Percentiles rank a stretch among this genome's conserved stretches.
These are phyloP conservation scores for Diorhabda sublineata DNA, from an alignment of 1,140 invertebrate species.

Conservation along the genomic window DNA sequence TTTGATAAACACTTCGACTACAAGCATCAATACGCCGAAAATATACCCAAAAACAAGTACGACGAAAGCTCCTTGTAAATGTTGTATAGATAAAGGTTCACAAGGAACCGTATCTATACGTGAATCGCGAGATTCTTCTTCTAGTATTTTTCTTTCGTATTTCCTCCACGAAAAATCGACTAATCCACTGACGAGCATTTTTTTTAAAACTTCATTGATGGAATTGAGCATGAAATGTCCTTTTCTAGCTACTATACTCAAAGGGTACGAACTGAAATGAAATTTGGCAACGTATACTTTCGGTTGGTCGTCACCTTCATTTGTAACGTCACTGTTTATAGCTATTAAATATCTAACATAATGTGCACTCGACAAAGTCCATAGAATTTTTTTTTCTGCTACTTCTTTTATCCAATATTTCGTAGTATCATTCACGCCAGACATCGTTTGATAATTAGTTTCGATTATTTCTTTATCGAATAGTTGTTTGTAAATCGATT, in stretches of 20 bases:
- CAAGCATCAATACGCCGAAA: too few species aligned
- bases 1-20: too few species aligned
- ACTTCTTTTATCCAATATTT: slow-evolving; percentile 10
- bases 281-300: neutral
- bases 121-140: too few species aligned
- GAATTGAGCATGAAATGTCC: neutral
- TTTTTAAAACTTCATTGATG: too few species aligned
- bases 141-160: too few species aligned
- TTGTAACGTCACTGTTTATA: slow-evolving; percentile 3
- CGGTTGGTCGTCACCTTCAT: slow-evolving; percentile 4
- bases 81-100: too few species aligned
- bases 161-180: too few species aligned
- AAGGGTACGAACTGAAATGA: neutral
- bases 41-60: too few species aligned
- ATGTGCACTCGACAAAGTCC: slow-evolving; percentile 5
- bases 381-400: neutral
- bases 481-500: neutral
- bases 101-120: too few species aligned
- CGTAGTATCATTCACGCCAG: slow-evolving; percentile 1
- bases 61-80: too few species aligned
- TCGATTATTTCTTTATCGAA: neutral
- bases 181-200: too few species aligned
- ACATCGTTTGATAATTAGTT: slow-evolving; percentile 1
- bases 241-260: slow-evolving; percentile 6
- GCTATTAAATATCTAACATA: slow-evolving; percentile 11